Evolutionary conservation across 2,888 invertebrate genomes (phyloP), one percentile per base, ranked within the genome.

Genomic region (Acrocyrtus sp.): DNA sequence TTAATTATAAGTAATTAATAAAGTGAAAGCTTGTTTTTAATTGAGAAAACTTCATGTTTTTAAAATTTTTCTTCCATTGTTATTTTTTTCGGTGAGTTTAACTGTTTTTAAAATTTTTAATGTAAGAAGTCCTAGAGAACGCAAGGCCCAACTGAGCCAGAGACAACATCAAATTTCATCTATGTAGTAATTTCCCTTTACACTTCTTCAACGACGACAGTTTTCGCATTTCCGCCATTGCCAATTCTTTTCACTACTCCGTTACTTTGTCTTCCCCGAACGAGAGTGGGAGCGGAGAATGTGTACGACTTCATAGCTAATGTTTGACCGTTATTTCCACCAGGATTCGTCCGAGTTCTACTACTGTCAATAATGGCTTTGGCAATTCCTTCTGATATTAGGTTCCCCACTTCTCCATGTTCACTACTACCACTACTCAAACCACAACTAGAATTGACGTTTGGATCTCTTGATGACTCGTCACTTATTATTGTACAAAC

Each of bases 381-480:
- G 67, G 62, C 58, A 68, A 70, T 66, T 53, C 63, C 54, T 65
- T 74, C 65, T 21, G 63, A 72, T 56, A 74, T 47, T 54, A 67
- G 48, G 48, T 47, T 54, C 51, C 74, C 63, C 41, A 72, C 60
- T 65, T 74, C 68, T 68, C 61, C 65, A 29, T 72, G 72, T 63
- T 72, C 72, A 58, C 65, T 58, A 60, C 72, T 72, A 43, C 70
- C 75, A 72, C 77, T 78, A 75, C 70, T 77, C 70, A 76, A 66
- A 58, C 69, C 76, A 75, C 78, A 77, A 75, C 77, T 78, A 75
- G 78, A 78, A 73, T 77, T 78, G 74, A 78, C 77, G 69, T 70
- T 77, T 50, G 75, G 67, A 66, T 74, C 74, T 54, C 74, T 73
- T 29, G 65, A 22, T n/a, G 74, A 56, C 67, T 78, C 76, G 45